These are phyloP conservation scores for Pogonomyrmex californicus DNA, from an alignment of 1,140 invertebrate species.

Conservation along the genomic window DNA sequence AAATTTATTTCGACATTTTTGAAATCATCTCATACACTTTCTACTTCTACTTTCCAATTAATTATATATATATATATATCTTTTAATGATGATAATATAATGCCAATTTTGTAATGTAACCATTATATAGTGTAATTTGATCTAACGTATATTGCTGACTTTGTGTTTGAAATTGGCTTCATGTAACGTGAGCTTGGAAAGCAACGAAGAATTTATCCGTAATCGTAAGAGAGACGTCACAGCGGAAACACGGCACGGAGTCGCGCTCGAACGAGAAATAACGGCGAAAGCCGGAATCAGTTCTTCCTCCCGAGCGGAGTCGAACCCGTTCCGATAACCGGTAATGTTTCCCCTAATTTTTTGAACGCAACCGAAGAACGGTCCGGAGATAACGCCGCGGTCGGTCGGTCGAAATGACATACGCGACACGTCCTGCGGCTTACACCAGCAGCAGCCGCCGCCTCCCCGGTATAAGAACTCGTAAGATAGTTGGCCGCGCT, in stretches of 20 bases:
- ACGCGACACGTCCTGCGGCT: slow-evolving; percentile 79
- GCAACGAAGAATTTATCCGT: slow-evolving; percentile 34
- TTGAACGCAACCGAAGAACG: slow-evolving; percentile 73
- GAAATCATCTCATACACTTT: not conserved
- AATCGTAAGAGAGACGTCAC: slow-evolving; percentile 3
- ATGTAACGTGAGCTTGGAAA: not conserved
- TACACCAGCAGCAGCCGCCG: slow-evolving; percentile 43
- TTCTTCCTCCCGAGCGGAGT: slow-evolving; percentile 73
- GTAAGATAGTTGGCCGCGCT: slow-evolving; percentile 66
- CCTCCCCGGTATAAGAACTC: slow-evolving; percentile 66
- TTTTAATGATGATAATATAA: not conserved
- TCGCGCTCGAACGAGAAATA: slow-evolving; percentile 45
- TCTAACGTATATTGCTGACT: not conserved
- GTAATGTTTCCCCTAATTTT: slow-evolving; percentile 82
- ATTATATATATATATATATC: not conserved
- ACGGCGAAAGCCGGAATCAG: slow-evolving; percentile 56
- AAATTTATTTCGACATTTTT: not conserved
- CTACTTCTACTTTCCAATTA: not conserved
- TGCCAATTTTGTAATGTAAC: not conserved
- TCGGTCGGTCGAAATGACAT: slow-evolving; percentile 79
- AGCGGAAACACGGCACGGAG: slow-evolving; percentile 6
- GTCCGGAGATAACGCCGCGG: slow-evolving; percentile 78
- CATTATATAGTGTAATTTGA: not conserved
- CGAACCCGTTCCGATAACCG: slow-evolving; percentile 72
- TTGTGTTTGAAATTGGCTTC: not conserved